Evolutionary conservation across 2,888 invertebrate species (phyloP).

Genomic region (Pristionchus maxplancki): DNA sequence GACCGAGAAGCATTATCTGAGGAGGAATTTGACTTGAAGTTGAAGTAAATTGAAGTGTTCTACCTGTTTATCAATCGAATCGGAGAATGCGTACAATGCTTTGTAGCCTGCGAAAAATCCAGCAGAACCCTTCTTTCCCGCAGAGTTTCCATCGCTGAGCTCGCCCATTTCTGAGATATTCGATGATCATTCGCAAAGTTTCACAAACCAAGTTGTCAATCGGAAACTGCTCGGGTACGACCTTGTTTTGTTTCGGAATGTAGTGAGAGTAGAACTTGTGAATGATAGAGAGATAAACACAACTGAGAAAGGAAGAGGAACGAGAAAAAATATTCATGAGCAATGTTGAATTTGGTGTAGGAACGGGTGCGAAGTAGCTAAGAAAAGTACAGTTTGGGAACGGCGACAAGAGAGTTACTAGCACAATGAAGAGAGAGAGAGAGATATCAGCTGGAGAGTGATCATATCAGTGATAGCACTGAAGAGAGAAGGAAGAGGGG

Average conservation of each 20-base stretch:
- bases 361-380: neutral
- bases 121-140: neutral
- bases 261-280: no score
- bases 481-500: neutral
- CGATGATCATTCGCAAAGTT: neutral
- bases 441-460: slow-evolving; percentile 2
- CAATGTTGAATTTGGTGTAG: neutral
- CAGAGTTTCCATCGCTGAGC: slow-evolving; percentile 1
- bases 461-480: slow-evolving; percentile 1
- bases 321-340: neutral
- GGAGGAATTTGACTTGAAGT: neutral
- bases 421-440: neutral
- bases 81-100: slow-evolving; percentile 64
- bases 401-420: neutral
- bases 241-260: no score
- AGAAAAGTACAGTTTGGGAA: neutral
- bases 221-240: neutral
- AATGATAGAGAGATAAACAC: no score
- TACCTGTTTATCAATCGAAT: slow-evolving; percentile 64
- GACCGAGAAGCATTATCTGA: slow-evolving; percentile 71
- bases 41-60: neutral
- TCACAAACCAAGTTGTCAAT: no score
- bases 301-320: neutral
- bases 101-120: slow-evolving; percentile 59
- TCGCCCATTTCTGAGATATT: neutral